These are phyloP conservation scores for Dermochelys coriacea DNA, from an alignment of 2,797 vertebrate genomes.

Conservation along the genomic window DNA sequence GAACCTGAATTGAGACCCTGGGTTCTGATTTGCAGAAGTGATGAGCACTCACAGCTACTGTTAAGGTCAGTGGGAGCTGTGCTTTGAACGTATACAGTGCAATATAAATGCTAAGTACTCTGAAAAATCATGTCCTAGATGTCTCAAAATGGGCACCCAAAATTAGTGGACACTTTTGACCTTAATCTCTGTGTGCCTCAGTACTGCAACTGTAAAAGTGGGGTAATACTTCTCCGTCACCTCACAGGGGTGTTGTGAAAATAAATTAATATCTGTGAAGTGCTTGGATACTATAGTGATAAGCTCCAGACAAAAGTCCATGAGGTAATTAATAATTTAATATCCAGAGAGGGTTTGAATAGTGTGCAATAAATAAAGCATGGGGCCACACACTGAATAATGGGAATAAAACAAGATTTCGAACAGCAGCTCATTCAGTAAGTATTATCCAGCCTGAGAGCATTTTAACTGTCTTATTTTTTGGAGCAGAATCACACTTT, in stretches of 20 bases:
- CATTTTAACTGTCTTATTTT: neutral
- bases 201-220: no score
- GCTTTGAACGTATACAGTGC: neutral
- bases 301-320: neutral
- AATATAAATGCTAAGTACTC: neutral
- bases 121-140: neutral
- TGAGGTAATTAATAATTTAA: neutral
- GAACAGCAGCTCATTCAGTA: neutral
- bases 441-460: neutral
- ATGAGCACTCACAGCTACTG: no score
- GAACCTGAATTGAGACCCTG: neutral
- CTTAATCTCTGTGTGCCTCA: neutral
- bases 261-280: neutral
- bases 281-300: neutral
- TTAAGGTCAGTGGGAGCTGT: neutral
- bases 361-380: neutral
- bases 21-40: neutral
- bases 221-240: neutral
- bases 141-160: neutral
- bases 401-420: no score
- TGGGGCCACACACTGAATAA: neutral
- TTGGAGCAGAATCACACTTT: neutral
- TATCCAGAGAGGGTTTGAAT: neutral
- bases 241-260: neutral
- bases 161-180: neutral